Base-by-base conservation (phyloP, 1,140 invertebrate genomes). In the Hylyphantes graminicola region DNA sequence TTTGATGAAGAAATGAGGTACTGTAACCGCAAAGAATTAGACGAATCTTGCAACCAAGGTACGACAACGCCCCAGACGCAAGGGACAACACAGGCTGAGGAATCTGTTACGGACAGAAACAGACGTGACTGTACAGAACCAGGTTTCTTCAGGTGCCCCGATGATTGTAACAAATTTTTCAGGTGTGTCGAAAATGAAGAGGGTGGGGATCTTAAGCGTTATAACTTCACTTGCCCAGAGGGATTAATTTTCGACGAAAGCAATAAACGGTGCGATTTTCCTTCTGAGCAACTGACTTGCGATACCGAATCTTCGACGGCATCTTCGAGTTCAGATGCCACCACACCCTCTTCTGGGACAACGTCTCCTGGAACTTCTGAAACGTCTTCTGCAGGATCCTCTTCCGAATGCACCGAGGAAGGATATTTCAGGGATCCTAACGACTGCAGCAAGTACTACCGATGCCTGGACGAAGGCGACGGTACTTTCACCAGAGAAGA, bases 381-480 rank as follows among this genome's bases (percentile, higher is more conserved):
- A n/a, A 11, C 72, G 13, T 50, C 81, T 15, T 35, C 53, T 11
- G 19, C 81, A 59, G 12, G 51, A 8, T 35, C 53, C 21, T 35
- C 63, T 54, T 17, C 15, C 15, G 54, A 72, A 59, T 87, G 87
- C 81, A 57, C 59, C 59, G 82, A 87, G 17, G 7, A 90, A 78
- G 90, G 78, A 92, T 91, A n/a, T 93, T 92, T 85, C 85, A 90
- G 91, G 9, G 92, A 94, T 87, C 87, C 90, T 55, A 89, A 91
- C 19, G 90, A 94, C 86, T 96, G 95, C 86, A 92, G 90, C 84
- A 94, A 94, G 88, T 95, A 95, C 88, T 94, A 94, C 87, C 92
- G 94, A 89, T 95, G 94, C 89, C 93, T 95, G 19, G 90, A 91
- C 77, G 92, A 91, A 35, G 89, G 90, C 77, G 92, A 91, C 83